A percentile compares a stretch with the other conserved stretches of the same genome.
phyloP scores from a whole-genome alignment of 2,797 vertebrate genomes.

The Sebastes itinus region DNA sequence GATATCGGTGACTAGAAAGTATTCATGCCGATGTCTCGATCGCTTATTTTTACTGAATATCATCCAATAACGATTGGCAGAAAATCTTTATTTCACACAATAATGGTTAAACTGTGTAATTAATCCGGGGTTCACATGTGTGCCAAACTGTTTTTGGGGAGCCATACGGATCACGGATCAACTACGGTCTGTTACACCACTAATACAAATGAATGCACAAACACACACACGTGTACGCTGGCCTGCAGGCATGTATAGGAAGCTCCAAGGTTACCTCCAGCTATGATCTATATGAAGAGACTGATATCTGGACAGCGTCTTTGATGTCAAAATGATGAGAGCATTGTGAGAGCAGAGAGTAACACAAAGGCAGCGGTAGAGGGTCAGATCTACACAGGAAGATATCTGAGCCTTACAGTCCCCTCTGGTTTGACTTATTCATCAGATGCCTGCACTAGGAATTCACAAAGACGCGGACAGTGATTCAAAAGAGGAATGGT shows the following conservation, averaged over 20 bases:
- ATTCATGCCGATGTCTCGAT: no score
- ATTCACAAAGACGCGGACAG: conserved; percentile 42
- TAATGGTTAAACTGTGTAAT: no score
- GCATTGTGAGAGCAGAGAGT: conserved; percentile 31
- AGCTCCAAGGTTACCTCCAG: conserved; percentile 35
- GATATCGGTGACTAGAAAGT: no score
- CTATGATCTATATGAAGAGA: conserved; percentile 30
- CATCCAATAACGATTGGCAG: no score
- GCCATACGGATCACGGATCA: no score
- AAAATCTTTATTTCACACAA: no score
- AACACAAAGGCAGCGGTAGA: conserved; percentile 43
- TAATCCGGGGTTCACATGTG: no score
- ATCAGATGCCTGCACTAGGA: conserved; percentile 39
- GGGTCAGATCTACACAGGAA: conserved; percentile 57
- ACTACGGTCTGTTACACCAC: not conserved
- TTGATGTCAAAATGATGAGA: conserved; percentile 62
- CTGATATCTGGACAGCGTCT: conserved; percentile 45
- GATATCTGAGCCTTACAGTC: conserved; percentile 32
- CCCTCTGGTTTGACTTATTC: conserved; percentile 63
- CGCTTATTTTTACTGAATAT: no score
- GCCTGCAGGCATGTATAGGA: conserved; percentile 19
- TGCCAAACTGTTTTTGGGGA: no score
- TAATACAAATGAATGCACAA: not conserved
- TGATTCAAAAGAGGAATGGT: conserved; percentile 38
- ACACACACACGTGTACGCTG: not conserved